Percentiles rank a stretch among this genome's conserved stretches.
These are phyloP conservation scores for Ernsta delagoae DNA, from an alignment of 2,888 invertebrate genomes.

Conservation along the genomic window DNA sequence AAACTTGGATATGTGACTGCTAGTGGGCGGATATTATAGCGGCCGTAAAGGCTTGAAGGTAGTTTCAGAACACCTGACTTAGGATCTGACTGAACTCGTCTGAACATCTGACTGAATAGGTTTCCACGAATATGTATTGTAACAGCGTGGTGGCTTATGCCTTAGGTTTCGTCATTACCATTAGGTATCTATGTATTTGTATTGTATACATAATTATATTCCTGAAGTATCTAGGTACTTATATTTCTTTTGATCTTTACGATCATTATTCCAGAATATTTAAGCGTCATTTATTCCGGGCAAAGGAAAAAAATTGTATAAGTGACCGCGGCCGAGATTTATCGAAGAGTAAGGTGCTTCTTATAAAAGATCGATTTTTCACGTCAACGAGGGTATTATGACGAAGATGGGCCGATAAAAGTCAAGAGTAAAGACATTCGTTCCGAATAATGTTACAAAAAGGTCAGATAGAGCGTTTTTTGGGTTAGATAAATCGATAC, in stretches of 20 bases:
- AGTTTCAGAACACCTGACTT: too few relatives aligned
- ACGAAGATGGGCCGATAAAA: slow-evolving; percentile 10
- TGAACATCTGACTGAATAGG: too few relatives aligned
- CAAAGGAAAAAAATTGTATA: neutral
- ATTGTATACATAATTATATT: too few relatives aligned
- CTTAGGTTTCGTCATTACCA: too few relatives aligned
- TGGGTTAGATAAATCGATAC: neutral
- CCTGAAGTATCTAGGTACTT: too few relatives aligned
- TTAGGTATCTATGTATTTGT: too few relatives aligned
- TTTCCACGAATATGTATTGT: too few relatives aligned
- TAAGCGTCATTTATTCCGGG: neutral
- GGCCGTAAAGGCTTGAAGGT: too few relatives aligned
- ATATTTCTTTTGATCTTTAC: neutral
- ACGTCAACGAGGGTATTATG: slow-evolving; percentile 21
- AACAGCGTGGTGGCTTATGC: too few relatives aligned
- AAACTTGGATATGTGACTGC: too few relatives aligned
- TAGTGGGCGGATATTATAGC: too few relatives aligned
- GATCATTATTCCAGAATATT: neutral
- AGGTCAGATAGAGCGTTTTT: slow-evolving; percentile 10
- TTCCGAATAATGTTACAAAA: slow-evolving; percentile 13
- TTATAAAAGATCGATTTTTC: slow-evolving; percentile 24
- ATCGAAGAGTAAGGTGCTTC: slow-evolving; percentile 6
- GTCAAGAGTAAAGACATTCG: slow-evolving; percentile 15
- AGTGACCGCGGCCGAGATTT: slow-evolving; percentile 8
- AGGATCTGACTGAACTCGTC: too few relatives aligned